Evolutionary conservation across 92 coral and sea anemone species (phyloP), one percentile per base, ranked within the genome.

Genomic region (Umimayanthus chanpuru): DNA sequence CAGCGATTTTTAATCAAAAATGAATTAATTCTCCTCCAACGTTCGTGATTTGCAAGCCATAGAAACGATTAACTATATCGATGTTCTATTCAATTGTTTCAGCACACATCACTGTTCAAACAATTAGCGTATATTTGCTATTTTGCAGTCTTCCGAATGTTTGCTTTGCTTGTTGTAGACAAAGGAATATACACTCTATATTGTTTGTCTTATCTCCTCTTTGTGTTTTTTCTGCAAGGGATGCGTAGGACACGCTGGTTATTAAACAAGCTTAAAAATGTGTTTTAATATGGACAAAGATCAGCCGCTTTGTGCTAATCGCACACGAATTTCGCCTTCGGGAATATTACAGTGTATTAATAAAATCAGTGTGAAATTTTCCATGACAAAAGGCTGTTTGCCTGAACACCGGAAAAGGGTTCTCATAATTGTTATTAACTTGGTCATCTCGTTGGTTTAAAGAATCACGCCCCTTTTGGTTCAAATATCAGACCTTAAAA

Each of bases 401-500:
- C 44, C 3, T 7, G 2, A 75, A 18, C 15, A 36, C 87, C 87
- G 87, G 87, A 83, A 83, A 83, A 70, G 47, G 65, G n/a, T 41
- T 29, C 41, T 83, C 50, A 43, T 70, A 44, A 28, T 18, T 50
- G 18, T 82, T 83, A 83, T 43, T 83, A 83, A 70, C 40, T 12
- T 21, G 20, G 28, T 49, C 78, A 80, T 43, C 44, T 58, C 77
- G 87, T 41, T 83, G 87, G 77, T 18, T 83, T 47, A 70, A 26
- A 72, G 18, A 70, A 83, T 83, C 87, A 70, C 87, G 78, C 77
- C 87, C 78, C 32, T 67, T 70, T 6, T 43, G 10, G 87, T 36
- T 44, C 64, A 44, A 36, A 44, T 70, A 68, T 83, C 87, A 68
- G 78, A 83, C 77, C 78, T 14, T 23, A 78, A 44, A 25, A 14